Conservation (phyloP, 2,113 vertebrate genomes). For the Semicossyphus pulcher region DNA sequence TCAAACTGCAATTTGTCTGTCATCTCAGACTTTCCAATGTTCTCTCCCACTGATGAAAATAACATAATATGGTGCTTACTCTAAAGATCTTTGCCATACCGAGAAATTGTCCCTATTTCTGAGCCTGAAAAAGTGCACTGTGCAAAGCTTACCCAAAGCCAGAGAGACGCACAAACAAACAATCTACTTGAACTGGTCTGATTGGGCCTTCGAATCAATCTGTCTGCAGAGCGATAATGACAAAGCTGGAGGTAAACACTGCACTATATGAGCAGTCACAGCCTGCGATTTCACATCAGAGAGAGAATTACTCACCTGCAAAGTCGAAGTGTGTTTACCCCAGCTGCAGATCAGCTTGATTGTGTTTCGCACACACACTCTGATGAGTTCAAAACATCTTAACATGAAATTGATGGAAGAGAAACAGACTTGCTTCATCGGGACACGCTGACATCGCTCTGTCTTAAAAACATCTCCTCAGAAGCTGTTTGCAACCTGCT, state of each 20-base stretch:
- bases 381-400: conserved; percentile 24
- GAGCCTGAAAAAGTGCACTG: conserved; percentile 17
- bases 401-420: not conserved
- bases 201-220: conserved; percentile 65
- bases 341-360: conserved; percentile 21
- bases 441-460: not conserved
- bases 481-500: not conserved
- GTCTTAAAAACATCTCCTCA: not conserved
- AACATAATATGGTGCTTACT: conserved; percentile 8
- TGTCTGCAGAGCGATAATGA: conserved; percentile 62
- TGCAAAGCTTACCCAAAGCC: conserved; percentile 17
- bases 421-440: not conserved
- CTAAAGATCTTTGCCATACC: conserved; percentile 12
- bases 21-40: conserved; percentile 14
- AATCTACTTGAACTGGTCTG: conserved; percentile 56
- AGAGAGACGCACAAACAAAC: conserved; percentile 47
- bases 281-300: conserved; percentile 40
- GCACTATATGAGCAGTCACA: conserved; percentile 58
- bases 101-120: conserved; percentile 36
- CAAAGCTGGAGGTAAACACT: conserved; percentile 63
- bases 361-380: conserved; percentile 11
- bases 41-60: conserved; percentile 32
- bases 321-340: conserved; percentile 37
- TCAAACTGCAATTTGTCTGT: conserved; percentile 27
- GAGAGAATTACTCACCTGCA: conserved; percentile 33